These are phyloP conservation scores for Drosophila ambigua DNA, from an alignment of 1,140 invertebrate species.

Conservation along the genomic window DNA sequence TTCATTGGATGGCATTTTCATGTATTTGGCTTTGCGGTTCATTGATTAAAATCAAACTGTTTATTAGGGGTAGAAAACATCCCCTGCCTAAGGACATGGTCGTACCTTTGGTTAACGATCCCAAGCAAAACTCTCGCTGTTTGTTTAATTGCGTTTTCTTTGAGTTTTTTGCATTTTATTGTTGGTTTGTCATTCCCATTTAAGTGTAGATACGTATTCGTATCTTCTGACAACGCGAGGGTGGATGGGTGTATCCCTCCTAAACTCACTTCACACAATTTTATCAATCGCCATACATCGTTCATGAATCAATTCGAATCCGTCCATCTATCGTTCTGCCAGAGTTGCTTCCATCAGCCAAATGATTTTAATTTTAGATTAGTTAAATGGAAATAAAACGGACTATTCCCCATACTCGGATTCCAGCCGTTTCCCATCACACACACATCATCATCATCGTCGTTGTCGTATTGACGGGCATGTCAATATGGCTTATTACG, in stretches of 20 bases:
- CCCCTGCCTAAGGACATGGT: background rate
- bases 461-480: slow-evolving; percentile 41
- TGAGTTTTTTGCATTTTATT: slow-evolving; percentile 18
- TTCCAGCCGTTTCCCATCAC: background rate
- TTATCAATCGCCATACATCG: slow-evolving; percentile 69
- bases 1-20: slow-evolving; percentile 59
- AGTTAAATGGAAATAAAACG: slow-evolving; percentile 40
- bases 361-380: slow-evolving; percentile 82
- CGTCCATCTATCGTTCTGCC: slow-evolving; percentile 41
- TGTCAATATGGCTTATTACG: slow-evolving; percentile 58
- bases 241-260: slow-evolving; percentile 2
- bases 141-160: slow-evolving; percentile 74
- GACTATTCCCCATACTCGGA: background rate
- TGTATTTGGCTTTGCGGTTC: slow-evolving; percentile 74
- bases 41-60: slow-evolving; percentile 80
- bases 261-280: background rate
- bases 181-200: slow-evolving; percentile 73
- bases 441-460: slow-evolving; percentile 31
- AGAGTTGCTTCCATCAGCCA: slow-evolving; percentile 26
- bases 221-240: slow-evolving; percentile 13
- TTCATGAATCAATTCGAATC: slow-evolving; percentile 17
- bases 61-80: slow-evolving; percentile 42
- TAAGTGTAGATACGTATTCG: slow-evolving; percentile 41
- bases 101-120: background rate
- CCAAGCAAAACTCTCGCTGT: slow-evolving; percentile 44